Percentiles rank a stretch among this genome's conserved stretches.
These are phyloP conservation scores for Buathra laborator DNA, from an alignment of 2,888 invertebrate genomes.

Conservation along the genomic window DNA sequence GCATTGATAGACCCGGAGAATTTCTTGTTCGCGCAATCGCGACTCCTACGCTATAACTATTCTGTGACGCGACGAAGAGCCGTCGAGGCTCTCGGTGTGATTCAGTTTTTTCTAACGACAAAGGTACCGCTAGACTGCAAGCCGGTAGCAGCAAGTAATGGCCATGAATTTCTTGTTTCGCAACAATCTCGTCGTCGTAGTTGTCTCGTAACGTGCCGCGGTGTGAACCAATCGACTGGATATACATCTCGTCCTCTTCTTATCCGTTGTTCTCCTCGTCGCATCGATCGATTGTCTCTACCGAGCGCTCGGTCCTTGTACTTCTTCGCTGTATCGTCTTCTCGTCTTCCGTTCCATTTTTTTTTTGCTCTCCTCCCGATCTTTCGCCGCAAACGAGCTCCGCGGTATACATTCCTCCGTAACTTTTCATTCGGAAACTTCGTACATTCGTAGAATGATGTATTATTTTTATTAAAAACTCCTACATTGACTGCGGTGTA, in stretches of 20 bases:
- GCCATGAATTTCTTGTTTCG: slow-evolving; percentile 69
- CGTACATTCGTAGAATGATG: slow-evolving; percentile 54
- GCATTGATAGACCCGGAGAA: not conserved
- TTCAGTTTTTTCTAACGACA: slow-evolving; percentile 53
- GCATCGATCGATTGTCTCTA: slow-evolving; percentile 49
- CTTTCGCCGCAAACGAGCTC: slow-evolving; percentile 35
- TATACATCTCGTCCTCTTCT: slow-evolving; percentile 25
- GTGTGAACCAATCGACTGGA: slow-evolving; percentile 46
- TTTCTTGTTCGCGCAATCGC: slow-evolving; percentile 9
- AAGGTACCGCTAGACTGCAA: slow-evolving; percentile 61
- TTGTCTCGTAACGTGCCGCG: slow-evolving; percentile 54
- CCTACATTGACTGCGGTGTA: not conserved
- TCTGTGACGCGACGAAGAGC: not conserved
- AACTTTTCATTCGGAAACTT: slow-evolving; percentile 53
- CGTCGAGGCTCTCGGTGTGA: slow-evolving; percentile 21
- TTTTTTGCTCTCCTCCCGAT: slow-evolving; percentile 19
- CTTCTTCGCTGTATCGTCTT: slow-evolving; percentile 38
- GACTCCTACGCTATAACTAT: slow-evolving; percentile 34
- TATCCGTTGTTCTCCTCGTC: slow-evolving; percentile 51
- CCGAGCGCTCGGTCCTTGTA: slow-evolving; percentile 7
- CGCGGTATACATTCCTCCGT: slow-evolving; percentile 18
- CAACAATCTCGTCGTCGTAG: slow-evolving; percentile 58
- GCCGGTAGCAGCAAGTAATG: slow-evolving; percentile 48
- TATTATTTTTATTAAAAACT: slow-evolving; percentile 51
- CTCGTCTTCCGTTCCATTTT: slow-evolving; percentile 40